Conservation (phyloP, 2,113 vertebrate species). For the Corythaeola cristata region DNA sequence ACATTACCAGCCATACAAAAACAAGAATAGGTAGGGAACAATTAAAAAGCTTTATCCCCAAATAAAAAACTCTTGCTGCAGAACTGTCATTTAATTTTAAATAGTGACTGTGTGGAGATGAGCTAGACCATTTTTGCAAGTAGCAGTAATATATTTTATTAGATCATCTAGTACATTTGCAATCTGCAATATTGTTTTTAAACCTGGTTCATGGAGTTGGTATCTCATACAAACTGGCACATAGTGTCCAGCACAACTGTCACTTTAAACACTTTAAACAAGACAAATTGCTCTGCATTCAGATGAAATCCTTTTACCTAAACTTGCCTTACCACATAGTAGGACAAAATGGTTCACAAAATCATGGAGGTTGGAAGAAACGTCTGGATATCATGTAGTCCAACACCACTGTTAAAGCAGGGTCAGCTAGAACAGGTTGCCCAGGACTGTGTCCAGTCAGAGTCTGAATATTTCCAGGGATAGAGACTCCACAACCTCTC, state of each 20-base stretch:
- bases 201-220: background rate
- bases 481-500: background rate
- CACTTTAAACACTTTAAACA: background rate
- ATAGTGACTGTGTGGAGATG: background rate
- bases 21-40: background rate
- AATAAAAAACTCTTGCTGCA: constrained; percentile 1
- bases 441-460: background rate
- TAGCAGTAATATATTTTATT: constrained; percentile 37
- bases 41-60: constrained; percentile 31
- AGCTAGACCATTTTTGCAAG: background rate
- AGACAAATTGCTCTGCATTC: background rate
- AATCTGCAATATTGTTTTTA: constrained; percentile 8
- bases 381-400: background rate
- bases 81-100: constrained; percentile 21
- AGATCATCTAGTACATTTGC: constrained; percentile 19
- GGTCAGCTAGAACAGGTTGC: background rate
- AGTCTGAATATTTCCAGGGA: background rate
- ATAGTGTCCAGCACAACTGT: background rate
- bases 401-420: background rate
- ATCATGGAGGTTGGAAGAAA: background rate
- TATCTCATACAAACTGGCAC: background rate
- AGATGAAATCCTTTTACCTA: background rate
- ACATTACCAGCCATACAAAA: constrained; percentile 12
- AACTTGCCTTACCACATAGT: background rate
- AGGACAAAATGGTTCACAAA: background rate